Conservation (phyloP, 2,113 vertebrate genomes). For the Lasiurus borealis region DNA sequence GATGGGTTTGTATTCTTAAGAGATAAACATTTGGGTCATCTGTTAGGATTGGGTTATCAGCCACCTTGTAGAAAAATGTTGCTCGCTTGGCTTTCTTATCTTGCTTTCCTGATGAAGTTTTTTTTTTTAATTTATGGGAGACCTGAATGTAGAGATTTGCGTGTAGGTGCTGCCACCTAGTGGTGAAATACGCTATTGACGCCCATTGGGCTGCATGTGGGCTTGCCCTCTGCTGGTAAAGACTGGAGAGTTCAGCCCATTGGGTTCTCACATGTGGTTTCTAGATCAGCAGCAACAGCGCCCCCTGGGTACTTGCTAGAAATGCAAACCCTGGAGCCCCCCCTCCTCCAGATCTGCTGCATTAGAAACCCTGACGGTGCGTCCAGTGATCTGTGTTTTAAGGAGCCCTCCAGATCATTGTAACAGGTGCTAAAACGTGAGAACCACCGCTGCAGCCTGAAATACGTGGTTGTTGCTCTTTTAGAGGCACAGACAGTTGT, state of each 20-base stretch:
- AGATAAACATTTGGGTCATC: not conserved
- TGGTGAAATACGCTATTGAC: not conserved
- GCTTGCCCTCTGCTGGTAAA: not conserved
- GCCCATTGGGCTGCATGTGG: not conserved
- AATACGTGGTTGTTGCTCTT: not conserved
- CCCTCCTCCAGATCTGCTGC: not conserved
- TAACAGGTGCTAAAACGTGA: not conserved
- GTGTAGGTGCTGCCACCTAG: constrained; percentile 46
- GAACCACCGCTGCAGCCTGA: not conserved
- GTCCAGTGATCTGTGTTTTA: not conserved
- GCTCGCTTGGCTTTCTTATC: not conserved
- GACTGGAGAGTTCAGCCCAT: fast-evolving
- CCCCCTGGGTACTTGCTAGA: not conserved
- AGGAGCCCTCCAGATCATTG: not conserved
- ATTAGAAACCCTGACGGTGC: not conserved
- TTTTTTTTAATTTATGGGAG: not conserved
- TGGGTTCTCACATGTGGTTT: not conserved
- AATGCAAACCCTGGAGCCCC: not conserved
- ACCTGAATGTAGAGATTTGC: not conserved
- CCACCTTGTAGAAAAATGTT: not conserved
- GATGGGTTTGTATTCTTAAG: not conserved
- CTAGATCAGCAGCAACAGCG: not conserved
- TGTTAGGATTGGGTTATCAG: not conserved
- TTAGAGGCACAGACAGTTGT: not conserved
- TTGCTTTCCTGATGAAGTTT: not conserved